Conservation (phyloP, 2,797 vertebrate genomes). For the Okamejei kenojei region DNA sequence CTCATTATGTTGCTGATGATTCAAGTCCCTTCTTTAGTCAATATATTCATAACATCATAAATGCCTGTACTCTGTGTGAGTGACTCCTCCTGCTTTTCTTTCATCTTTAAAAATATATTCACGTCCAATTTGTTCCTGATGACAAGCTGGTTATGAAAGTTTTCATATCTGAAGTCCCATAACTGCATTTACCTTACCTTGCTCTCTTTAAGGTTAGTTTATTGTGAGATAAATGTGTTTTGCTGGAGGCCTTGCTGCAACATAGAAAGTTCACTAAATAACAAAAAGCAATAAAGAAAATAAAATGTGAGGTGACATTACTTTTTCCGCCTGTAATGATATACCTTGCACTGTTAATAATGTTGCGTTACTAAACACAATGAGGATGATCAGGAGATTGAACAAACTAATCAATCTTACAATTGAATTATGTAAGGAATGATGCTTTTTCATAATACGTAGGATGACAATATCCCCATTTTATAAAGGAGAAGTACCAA, state of each 20-base stretch:
- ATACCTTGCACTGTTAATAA: background rate
- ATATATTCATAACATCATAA: too few relatives aligned
- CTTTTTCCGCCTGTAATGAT: background rate
- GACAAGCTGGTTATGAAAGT: too few relatives aligned
- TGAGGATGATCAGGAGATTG: background rate
- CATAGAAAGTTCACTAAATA: background rate
- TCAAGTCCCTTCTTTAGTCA: too few relatives aligned
- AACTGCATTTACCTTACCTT: too few relatives aligned
- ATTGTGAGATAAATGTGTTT: too few relatives aligned
- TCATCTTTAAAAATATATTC: too few relatives aligned
- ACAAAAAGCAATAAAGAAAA: background rate
- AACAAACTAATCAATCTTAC: background rate
- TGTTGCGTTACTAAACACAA: background rate
- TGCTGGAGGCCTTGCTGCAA: background rate
- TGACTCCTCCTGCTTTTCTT: too few relatives aligned
- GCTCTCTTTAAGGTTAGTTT: too few relatives aligned
- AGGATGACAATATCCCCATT: background rate
- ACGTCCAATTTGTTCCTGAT: too few relatives aligned
- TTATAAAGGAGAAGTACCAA: background rate
- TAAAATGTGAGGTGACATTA: background rate
- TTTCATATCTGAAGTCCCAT: too few relatives aligned
- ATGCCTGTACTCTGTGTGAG: too few relatives aligned
- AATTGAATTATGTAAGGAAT: background rate
- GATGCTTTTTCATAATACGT: background rate
- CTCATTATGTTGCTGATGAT: too few relatives aligned